A percentile compares a stretch with the other conserved stretches of the same genome.
phyloP scores from a whole-genome alignment of 2,113 vertebrate genomes.

The Engystomops pustulosus region DNA sequence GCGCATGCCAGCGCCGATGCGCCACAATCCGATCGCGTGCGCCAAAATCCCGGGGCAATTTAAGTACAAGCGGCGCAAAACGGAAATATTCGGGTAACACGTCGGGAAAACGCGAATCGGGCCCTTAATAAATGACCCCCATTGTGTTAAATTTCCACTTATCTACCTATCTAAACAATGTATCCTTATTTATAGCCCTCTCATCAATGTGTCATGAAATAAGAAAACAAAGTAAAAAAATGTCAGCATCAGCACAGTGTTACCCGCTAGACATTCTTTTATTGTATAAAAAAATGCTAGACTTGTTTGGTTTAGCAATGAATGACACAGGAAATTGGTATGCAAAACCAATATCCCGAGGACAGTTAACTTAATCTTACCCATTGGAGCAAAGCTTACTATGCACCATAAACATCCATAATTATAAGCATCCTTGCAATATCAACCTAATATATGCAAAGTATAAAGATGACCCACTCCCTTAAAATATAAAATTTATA shows the following conservation, averaged over 20 bases:
- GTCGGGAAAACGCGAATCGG: too few relatives aligned
- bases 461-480: constrained; percentile 20
- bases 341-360: constrained; percentile 22
- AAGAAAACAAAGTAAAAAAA: background rate
- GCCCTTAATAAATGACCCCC: too few relatives aligned
- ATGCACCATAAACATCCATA: constrained; percentile 42
- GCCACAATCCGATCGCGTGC: too few relatives aligned
- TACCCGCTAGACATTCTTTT: constrained; percentile 18
- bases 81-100: too few relatives aligned
- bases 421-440: constrained; percentile 44
- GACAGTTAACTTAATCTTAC: constrained; percentile 23
- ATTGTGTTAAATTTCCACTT: background rate
- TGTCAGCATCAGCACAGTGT: background rate
- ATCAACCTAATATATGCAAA: constrained; percentile 45
- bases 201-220: background rate
- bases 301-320: constrained; percentile 20
- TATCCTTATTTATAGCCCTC: background rate
- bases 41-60: too few relatives aligned
- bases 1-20: too few relatives aligned
- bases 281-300: constrained; percentile 14
- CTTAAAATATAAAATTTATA: constrained; percentile 44
- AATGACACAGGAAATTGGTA: constrained; percentile 25
- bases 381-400: constrained; percentile 29
- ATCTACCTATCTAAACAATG: background rate
- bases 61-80: too few relatives aligned